These are phyloP conservation scores for Argyrosomus regius DNA, from an alignment of 2,797 vertebrate species.

Conservation along the genomic window DNA sequence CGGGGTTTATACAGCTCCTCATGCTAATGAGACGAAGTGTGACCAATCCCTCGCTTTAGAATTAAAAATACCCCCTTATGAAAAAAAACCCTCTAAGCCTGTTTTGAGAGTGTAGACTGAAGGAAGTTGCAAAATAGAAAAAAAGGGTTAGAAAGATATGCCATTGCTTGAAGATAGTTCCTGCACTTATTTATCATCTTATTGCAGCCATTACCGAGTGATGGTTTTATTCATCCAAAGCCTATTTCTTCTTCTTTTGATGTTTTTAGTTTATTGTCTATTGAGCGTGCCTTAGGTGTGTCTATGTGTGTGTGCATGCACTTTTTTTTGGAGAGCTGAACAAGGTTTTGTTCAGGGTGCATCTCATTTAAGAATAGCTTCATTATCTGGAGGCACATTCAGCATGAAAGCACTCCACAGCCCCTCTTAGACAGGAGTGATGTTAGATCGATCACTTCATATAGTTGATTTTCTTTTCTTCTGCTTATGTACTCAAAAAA, in stretches of 20 bases:
- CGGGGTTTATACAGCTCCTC: constrained; percentile 89
- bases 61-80: constrained; percentile 81
- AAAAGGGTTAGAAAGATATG: constrained; percentile 38
- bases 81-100: constrained; percentile 66
- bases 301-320: not conserved
- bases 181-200: constrained; percentile 67
- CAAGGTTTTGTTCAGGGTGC: constrained; percentile 39
- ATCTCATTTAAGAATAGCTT: constrained; percentile 42
- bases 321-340: constrained; percentile 27
- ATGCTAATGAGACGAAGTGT: constrained; percentile 91
- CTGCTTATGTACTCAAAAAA: not conserved
- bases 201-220: constrained; percentile 61
- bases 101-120: constrained; percentile 75
- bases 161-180: constrained; percentile 69
- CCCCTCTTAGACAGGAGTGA: constrained; percentile 10
- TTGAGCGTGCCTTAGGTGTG: constrained; percentile 5
- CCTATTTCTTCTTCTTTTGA: constrained; percentile 56
- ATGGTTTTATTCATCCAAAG: constrained; percentile 55
- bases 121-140: constrained; percentile 63
- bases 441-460: constrained; percentile 27
- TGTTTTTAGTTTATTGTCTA: constrained; percentile 52
- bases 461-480: not conserved
- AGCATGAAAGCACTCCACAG: constrained; percentile 26
- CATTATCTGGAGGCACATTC: constrained; percentile 50
- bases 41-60: constrained; percentile 83